Evolutionary conservation across 2,888 invertebrate genomes (phyloP), one percentile per base, ranked within the genome.

Genomic region (Aplocera efformata): DNA sequence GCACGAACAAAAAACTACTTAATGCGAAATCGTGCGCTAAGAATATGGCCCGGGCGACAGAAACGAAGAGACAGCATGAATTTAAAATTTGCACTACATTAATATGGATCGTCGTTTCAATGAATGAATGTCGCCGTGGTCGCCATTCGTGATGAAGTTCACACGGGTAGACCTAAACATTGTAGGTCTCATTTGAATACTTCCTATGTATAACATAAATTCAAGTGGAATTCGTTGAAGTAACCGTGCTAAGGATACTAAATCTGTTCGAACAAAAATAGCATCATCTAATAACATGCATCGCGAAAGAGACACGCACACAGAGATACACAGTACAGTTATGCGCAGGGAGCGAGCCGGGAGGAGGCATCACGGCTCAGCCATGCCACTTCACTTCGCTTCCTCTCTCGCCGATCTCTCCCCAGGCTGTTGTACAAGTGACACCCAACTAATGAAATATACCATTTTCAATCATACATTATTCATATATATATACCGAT

Each of bases 51-150:
- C 65, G 73, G 64, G 76, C 77, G 74, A 83, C 83, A 78, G 78
- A 79, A 81, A 76, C 69, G 79, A 78, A 69, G 80, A 77, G 78
- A 64, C 78, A 75, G 70, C 76, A 72, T 86, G 88, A 88, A 88
- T 88, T 83, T 73, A 75, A 88, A 88, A 85, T 88, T 84, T 85
- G 86, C 83, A 82, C 80, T 83, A 79, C 86, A 88, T 88, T 85
- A 86, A 85, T 86, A 88, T 88, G 85, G 83, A 86, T 85, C 72
- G 85, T 77, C 69, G 83, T 83, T 86, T 84, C 86, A 83, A 85
- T 88, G 88, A 88, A 88, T 85, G 86, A 83, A 82, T 80, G 81
- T 71, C 59, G 72, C 49, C 83, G 85, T 83, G 86, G 81, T 78
- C 72, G 80, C 82, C 84, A 86, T 88, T 73, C 82, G 67, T 68